Conservation (phyloP, 2,888 invertebrate genomes). For the Meliscaeva auricollis region DNA sequence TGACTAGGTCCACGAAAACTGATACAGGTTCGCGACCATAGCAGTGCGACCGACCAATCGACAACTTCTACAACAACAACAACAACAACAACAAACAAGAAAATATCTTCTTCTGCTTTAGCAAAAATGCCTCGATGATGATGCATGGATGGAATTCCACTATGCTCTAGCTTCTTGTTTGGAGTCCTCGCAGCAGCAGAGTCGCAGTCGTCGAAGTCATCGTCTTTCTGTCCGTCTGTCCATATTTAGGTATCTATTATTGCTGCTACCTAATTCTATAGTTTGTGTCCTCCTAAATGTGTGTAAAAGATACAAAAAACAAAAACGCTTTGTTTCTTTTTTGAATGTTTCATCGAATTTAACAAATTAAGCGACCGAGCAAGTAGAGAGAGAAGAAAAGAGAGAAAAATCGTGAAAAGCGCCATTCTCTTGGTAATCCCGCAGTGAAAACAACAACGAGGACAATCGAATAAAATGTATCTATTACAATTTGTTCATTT, state of each 20-base stretch:
- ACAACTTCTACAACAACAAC: slow-evolving; percentile 40
- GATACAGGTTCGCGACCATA: slow-evolving; percentile 80
- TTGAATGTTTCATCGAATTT: slow-evolving; percentile 61
- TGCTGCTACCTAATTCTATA: slow-evolving; percentile 74
- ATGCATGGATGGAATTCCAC: slow-evolving; percentile 74
- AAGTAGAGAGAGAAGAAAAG: not conserved
- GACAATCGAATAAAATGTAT: slow-evolving; percentile 75
- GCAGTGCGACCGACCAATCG: slow-evolving; percentile 66
- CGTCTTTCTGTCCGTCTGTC: slow-evolving; percentile 62
- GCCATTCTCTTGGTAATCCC: slow-evolving; percentile 64
- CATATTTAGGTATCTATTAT: slow-evolving; percentile 75
- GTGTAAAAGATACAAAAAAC: slow-evolving; percentile 42
- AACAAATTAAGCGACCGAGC: slow-evolving; percentile 68
- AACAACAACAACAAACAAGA: slow-evolving; percentile 16
- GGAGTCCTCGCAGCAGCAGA: not conserved
- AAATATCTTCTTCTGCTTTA: slow-evolving; percentile 10
- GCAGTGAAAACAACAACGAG: slow-evolving; percentile 58
- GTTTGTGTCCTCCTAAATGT: slow-evolving; percentile 66
- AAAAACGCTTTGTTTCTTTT: slow-evolving; percentile 17
- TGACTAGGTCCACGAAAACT: slow-evolving; percentile 84
- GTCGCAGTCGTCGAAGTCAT: not conserved
- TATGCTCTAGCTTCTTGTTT: slow-evolving; percentile 5
- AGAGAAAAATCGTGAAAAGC: slow-evolving; percentile 74
- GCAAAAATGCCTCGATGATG: slow-evolving; percentile 65
- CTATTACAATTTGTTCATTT: slow-evolving; percentile 75